Evolutionary conservation across 2,113 vertebrate genomes (phyloP).

Genomic region (Corythaixoides concolor): DNA sequence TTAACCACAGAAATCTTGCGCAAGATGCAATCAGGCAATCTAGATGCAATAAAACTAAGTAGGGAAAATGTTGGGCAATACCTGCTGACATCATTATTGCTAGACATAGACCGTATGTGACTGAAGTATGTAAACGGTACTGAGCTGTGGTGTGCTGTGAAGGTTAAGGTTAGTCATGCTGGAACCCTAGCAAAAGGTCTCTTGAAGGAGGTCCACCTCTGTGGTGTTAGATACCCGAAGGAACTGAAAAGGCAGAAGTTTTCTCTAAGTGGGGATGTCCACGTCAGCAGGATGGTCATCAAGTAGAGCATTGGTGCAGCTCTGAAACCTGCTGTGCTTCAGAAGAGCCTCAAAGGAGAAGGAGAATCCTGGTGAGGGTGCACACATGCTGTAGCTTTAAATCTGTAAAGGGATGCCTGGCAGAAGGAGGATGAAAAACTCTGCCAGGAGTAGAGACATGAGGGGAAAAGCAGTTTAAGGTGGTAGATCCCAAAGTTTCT

Average conservation of each 20-base stretch:
- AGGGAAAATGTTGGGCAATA: constrained; percentile 47
- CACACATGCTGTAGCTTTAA: not conserved
- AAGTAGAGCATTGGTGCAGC: not conserved
- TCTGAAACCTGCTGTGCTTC: not conserved
- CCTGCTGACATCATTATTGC: not conserved
- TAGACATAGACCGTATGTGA: not conserved
- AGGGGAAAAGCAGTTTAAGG: not conserved
- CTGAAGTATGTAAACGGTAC: constrained; percentile 36
- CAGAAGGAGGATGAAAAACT: not conserved
- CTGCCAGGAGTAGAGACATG: not conserved
- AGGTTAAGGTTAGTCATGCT: not conserved
- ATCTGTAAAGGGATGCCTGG: not conserved
- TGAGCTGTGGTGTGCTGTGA: not conserved
- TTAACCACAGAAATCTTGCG: not conserved
- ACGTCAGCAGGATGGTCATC: not conserved
- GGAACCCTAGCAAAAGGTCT: not conserved
- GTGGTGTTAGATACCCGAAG: not conserved
- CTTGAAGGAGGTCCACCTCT: not conserved
- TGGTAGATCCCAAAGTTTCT: not conserved
- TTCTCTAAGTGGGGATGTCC: not conserved
- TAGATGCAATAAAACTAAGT: not conserved
- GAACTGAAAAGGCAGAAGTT: not conserved
- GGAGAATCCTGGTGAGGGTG: not conserved
- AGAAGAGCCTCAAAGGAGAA: not conserved
- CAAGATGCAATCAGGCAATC: constrained; percentile 3